Evolutionary conservation across 2,888 invertebrate species (phyloP).

Genomic region (Chrysina gloriosa): DNA sequence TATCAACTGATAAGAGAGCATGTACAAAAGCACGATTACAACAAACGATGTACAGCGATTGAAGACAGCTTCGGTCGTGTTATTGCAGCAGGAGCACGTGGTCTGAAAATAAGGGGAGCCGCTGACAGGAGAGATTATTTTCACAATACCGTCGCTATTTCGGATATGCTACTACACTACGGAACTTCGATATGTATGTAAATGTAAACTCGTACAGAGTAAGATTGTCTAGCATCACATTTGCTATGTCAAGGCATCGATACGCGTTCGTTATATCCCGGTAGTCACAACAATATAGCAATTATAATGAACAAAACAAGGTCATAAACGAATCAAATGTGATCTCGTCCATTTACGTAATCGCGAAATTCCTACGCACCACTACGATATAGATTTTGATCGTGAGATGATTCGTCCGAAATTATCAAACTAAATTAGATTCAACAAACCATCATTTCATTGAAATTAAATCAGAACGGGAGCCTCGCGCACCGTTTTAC

Average conservation of each 20-base stretch:
- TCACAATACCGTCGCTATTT: neutral
- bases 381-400: neutral
- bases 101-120: neutral
- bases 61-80: conserved; percentile 22
- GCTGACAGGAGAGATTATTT: neutral
- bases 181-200: conserved; percentile 6
- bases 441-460: conserved; percentile 4
- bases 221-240: conserved; percentile 8
- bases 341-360: neutral
- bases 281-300: conserved; percentile 24
- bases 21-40: conserved; percentile 34
- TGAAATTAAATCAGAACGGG: neutral
- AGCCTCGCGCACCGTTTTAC: conserved; percentile 2
- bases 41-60: conserved; percentile 14
- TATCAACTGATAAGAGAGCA: conserved; percentile 33
- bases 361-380: neutral
- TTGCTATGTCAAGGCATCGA: conserved; percentile 7
- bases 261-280: conserved; percentile 3
- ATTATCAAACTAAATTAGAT: conserved; percentile 5
- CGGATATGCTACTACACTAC: neutral
- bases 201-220: no score
- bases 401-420: neutral
- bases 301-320: conserved; percentile 27
- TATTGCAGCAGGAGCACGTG: conserved; percentile 15
- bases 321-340: conserved; percentile 23